A percentile compares a stretch with the other conserved stretches of the same genome.
These are phyloP conservation scores for Stichodactyla mertensii DNA, from an alignment of 64 coral and sea anemone genomes.

Conservation along the genomic window DNA sequence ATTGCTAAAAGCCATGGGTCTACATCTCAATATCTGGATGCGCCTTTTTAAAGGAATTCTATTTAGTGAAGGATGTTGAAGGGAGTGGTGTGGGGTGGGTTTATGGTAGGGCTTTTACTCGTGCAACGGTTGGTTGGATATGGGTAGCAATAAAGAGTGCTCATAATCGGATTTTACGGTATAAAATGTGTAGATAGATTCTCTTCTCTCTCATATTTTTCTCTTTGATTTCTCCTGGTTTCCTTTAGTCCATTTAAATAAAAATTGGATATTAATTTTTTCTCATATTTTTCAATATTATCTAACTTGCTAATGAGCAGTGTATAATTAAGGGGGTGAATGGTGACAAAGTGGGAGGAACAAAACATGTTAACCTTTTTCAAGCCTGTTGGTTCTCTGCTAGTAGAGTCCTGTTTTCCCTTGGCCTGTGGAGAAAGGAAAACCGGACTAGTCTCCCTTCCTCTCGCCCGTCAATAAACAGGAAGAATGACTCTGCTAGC, in stretches of 20 bases:
- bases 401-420: too few species aligned
- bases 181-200: background rate
- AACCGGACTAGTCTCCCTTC: too few species aligned
- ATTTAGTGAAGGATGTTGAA: too few species aligned
- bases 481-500: too few species aligned
- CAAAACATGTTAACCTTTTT: background rate
- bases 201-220: background rate
- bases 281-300: background rate
- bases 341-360: conserved; percentile 1
- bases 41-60: too few species aligned
- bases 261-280: background rate
- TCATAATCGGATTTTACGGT: background rate
- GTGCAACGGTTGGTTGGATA: background rate
- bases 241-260: background rate
- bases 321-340: conserved; percentile 1
- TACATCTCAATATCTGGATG: too few species aligned
- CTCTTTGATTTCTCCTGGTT: background rate
- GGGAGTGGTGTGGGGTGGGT: too few species aligned
- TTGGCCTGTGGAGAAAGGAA: too few species aligned
- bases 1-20: background rate
- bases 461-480: too few species aligned
- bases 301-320: background rate
- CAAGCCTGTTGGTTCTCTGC: background rate
- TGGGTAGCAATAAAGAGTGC: background rate
- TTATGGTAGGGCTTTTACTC: too few species aligned